A percentile compares a stretch with the other conserved stretches of the same genome.
Evolutionary conservation across 2,797 vertebrate species (phyloP).

Genomic region (Hyperoplus immaculatus): DNA sequence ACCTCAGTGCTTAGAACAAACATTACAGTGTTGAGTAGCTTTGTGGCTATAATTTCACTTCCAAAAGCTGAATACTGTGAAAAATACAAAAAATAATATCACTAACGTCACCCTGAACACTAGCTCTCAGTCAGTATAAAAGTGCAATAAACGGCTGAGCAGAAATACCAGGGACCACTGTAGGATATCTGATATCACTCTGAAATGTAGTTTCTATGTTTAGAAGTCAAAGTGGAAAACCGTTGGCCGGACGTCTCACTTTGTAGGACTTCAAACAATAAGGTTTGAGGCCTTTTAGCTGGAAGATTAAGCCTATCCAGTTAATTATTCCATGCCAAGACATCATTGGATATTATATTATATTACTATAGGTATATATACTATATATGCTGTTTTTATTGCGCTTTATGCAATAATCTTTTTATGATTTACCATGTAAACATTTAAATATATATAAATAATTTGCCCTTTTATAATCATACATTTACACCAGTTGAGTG

Average conservation of each 20-base stretch:
- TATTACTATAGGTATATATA: no score
- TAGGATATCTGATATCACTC: slow-evolving; percentile 7
- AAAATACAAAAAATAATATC: slow-evolving; percentile 31
- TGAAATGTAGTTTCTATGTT: slow-evolving; percentile 2
- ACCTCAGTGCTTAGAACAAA: slow-evolving; percentile 66
- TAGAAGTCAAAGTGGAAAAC: slow-evolving; percentile 4
- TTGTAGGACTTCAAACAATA: slow-evolving; percentile 12
- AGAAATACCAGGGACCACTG: slow-evolving; percentile 33
- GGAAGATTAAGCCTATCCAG: slow-evolving; percentile 15
- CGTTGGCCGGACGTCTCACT: slow-evolving; percentile 1
- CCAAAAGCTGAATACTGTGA: slow-evolving; percentile 74
- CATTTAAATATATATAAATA: slow-evolving; percentile 40
- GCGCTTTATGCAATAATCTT: slow-evolving; percentile 73
- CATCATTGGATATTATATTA: neutral
- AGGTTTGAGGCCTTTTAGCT: slow-evolving; percentile 34
- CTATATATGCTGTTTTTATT: slow-evolving; percentile 67
- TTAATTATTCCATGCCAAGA: slow-evolving; percentile 11
- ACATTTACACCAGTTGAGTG: slow-evolving; percentile 54
- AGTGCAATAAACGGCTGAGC: slow-evolving; percentile 73
- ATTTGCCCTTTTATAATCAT: slow-evolving; percentile 17
- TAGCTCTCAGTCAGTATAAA: slow-evolving; percentile 50
- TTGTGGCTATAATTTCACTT: slow-evolving; percentile 44
- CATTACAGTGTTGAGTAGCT: slow-evolving; percentile 56
- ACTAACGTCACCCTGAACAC: slow-evolving; percentile 69
- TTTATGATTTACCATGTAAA: slow-evolving; percentile 84